Percentiles rank a stretch among this genome's conserved stretches.
Conservation (phyloP, 2,113 vertebrate species). For the Hoplias malabaricus region DNA sequence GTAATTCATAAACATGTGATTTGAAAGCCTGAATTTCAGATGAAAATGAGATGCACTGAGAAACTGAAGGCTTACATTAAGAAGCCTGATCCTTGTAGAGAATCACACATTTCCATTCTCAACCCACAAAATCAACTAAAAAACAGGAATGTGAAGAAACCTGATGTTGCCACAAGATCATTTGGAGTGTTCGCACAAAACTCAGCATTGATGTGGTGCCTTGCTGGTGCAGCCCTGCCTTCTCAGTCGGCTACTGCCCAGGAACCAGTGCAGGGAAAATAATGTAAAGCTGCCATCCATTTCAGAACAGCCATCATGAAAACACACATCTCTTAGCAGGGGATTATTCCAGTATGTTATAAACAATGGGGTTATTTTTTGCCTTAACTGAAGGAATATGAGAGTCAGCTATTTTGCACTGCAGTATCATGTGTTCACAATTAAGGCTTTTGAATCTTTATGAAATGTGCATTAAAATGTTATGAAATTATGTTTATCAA, state of each 20-base stretch:
- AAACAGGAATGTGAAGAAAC: not conserved
- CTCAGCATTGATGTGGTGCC: not conserved
- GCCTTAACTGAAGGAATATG: not conserved
- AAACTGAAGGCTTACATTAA: not conserved
- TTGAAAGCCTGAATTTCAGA: not conserved
- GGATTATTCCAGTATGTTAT: slow-evolving; percentile 55
- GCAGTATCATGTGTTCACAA: not conserved
- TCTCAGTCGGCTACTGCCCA: not conserved
- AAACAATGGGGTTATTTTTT: slow-evolving; percentile 52
- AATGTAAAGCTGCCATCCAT: slow-evolving; percentile 48
- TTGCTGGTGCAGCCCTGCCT: not conserved
- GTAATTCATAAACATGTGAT: not conserved
- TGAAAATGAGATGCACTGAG: not conserved
- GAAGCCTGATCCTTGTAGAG: not conserved
- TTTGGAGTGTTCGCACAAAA: not conserved
- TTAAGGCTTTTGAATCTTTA: not conserved
- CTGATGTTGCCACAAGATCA: slow-evolving; percentile 20
- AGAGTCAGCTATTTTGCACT: slow-evolving; percentile 3
- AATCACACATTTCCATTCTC: not conserved
- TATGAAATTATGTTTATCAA: not conserved
- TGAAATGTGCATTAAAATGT: not conserved
- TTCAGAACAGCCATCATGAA: slow-evolving; percentile 44
- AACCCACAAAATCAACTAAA: slow-evolving; percentile 3
- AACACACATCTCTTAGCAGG: slow-evolving; percentile 43
- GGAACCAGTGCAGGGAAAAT: not conserved